Evolutionary conservation across 1,140 invertebrate species (phyloP), one percentile per base, ranked within the genome.

Genomic region (Drosophila cardini): DNA sequence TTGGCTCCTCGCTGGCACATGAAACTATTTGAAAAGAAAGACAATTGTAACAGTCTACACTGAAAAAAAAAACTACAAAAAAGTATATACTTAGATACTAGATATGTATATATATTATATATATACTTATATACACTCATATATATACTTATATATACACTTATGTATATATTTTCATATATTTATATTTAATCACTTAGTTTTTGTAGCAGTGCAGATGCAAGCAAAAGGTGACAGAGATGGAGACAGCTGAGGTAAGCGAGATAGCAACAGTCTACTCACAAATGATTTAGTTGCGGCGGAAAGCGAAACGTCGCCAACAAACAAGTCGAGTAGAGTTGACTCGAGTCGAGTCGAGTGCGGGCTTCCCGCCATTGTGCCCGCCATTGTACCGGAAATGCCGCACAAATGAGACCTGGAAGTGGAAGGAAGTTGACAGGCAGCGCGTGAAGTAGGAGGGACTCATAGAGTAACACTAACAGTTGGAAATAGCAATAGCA

Each of bases 351-450:
- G 87, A 78, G 68, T 86, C 55, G 83, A 81, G 78, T 61, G 65
- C 60, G 72, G 46, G 53, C 65, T 72, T 55, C 46, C 80, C 80
- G 73, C 76, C 80, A 83, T 83, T 84, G 80, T 84, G 78, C 62
- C 77, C 61, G 74, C 74, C 68, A 83, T 76, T 86, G 79, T 87
- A 83, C 84, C 84, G 83, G 84, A 86, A 86, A 86, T 86, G 82
- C 82, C 82, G 60, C 78, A 86, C 83, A 86, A 86, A 87, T 87
- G 83, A 86, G 79, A 86, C 68, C 80, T 89, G 84, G 79, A 86
- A 86, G 84, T 89, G 84, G 83, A 83, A 86, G 83, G 83, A 87
- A 86, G 83, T 79, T 83, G 83, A 83, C 84, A 82, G 67, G 78
- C 82, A 64, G 30, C 68, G 36, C 16, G 34, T 18, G 32, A 38